A percentile compares a stretch with the other conserved stretches of the same genome.
Conservation (phyloP, 2,888 invertebrate genomes). For the Lydus trimaculatus region DNA sequence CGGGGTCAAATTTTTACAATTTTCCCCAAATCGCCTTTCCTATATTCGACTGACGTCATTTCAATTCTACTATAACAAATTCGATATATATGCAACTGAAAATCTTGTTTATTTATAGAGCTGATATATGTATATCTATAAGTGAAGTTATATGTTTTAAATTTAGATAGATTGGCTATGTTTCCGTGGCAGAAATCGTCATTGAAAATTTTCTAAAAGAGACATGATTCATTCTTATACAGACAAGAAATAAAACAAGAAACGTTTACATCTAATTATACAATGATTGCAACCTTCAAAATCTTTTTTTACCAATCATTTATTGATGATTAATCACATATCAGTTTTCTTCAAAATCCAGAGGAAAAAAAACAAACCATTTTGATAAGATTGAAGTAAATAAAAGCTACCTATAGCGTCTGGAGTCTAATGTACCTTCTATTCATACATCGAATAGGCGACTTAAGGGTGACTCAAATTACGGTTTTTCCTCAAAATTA, state of each 20-base stretch:
- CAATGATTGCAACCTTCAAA: slow-evolving; percentile 7
- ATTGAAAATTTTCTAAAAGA: slow-evolving; percentile 25
- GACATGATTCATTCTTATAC: neutral
- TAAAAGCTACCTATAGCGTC: no score
- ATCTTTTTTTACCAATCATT: neutral
- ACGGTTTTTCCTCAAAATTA: no score
- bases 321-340: no score
- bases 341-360: no score
- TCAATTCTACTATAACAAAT: slow-evolving; percentile 22
- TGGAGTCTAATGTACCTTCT: no score
- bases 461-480: no score
- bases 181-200: slow-evolving; percentile 34
- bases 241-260: neutral
- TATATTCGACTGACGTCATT: slow-evolving; percentile 39
- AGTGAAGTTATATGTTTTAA: slow-evolving; percentile 38
- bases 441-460: no score
- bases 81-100: slow-evolving; percentile 45
- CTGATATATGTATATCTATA: slow-evolving; percentile 39
- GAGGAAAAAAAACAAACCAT: no score
- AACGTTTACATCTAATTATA: slow-evolving; percentile 21
- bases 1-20: neutral
- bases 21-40: neutral
- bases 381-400: no score
- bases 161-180: slow-evolving; percentile 40
- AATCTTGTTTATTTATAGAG: slow-evolving; percentile 40